Percentiles rank a stretch among this genome's conserved stretches.
These are phyloP conservation scores for Nomada fucata DNA, from an alignment of 2,888 invertebrate genomes.

Conservation along the genomic window DNA sequence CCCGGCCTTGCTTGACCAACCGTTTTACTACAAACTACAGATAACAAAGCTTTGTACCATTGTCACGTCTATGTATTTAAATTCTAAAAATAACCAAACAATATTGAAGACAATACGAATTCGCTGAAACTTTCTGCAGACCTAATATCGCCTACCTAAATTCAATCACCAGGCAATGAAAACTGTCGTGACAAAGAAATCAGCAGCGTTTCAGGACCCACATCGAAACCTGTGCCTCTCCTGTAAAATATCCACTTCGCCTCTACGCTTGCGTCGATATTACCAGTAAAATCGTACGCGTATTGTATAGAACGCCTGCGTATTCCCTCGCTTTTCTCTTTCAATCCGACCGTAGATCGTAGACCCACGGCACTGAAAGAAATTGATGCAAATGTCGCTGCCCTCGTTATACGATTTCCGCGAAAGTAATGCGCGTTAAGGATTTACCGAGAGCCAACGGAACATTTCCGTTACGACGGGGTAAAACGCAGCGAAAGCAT, in stretches of 20 bases:
- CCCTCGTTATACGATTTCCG: constrained; percentile 10
- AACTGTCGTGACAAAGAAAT: not conserved
- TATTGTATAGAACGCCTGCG: not conserved
- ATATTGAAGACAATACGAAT: too few species aligned
- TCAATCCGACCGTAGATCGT: not conserved
- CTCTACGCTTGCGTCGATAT: not conserved
- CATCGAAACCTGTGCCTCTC: too few species aligned
- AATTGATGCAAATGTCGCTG: not conserved
- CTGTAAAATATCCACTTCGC: not conserved
- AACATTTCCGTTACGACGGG: not conserved
- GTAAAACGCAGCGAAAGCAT: not conserved
- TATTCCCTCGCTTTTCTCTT: not conserved
- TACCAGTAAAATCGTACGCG: not conserved
- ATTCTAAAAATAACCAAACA: too few species aligned
- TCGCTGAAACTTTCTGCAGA: too few species aligned
- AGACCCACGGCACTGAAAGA: not conserved
- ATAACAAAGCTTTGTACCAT: too few species aligned
- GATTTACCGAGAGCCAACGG: constrained; percentile 7
- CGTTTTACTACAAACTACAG: too few species aligned
- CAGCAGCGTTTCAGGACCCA: too few species aligned
- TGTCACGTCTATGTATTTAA: too few species aligned
- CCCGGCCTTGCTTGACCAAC: too few species aligned
- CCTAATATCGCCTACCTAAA: too few species aligned
- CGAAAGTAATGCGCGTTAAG: constrained; percentile 14
- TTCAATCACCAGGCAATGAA: not conserved